Conservation (phyloP, 2,797 vertebrate genomes). For the Poecilia gillii region DNA sequence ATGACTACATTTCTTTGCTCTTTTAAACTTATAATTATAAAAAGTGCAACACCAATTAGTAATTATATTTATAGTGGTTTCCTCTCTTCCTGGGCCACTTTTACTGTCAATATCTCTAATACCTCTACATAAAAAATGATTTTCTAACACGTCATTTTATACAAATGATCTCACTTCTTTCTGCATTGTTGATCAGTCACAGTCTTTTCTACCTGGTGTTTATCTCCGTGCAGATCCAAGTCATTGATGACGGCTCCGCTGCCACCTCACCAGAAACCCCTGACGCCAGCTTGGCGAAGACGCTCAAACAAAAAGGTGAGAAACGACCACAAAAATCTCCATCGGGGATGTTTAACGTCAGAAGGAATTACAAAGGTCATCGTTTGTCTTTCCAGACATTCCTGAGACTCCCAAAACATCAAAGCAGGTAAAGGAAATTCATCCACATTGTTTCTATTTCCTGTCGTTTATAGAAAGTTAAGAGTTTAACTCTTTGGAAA, state of each 20-base stretch:
- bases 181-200: background rate
- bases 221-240: conserved; percentile 86
- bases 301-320: conserved; percentile 87
- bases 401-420: conserved; percentile 85
- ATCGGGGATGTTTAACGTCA: background rate
- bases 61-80: background rate
- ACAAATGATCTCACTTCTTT: background rate
- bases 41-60: background rate
- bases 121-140: background rate
- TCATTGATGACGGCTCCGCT: conserved; percentile 90
- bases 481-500: background rate
- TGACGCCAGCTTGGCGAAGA: conserved; percentile 83
- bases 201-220: background rate
- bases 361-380: background rate
- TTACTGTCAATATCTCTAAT: background rate
- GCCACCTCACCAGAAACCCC: conserved; percentile 93
- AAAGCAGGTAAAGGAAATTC: conserved; percentile 83
- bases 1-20: background rate
- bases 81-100: background rate
- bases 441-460: background rate
- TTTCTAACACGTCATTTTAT: background rate
- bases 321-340: background rate
- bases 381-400: conserved; percentile 80
- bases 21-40: background rate
- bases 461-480: background rate